Evolutionary conservation across 1,140 invertebrate genomes (phyloP).

Genomic region (Drosophila pandora): DNA sequence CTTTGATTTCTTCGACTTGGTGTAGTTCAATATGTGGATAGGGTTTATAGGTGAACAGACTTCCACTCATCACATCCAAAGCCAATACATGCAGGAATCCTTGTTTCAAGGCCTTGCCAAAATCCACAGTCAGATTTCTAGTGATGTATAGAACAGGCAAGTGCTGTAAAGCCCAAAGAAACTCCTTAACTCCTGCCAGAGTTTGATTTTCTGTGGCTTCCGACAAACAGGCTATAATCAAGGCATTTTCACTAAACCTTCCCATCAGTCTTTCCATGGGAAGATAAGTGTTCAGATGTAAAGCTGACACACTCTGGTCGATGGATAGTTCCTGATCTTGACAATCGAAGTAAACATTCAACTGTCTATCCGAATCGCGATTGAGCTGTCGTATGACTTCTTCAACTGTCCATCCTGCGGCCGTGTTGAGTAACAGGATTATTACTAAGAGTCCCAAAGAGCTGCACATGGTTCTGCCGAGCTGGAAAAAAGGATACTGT

Average conservation of each 20-base stretch:
- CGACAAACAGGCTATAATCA: constrained; percentile 15
- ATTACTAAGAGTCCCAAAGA: constrained; percentile 3
- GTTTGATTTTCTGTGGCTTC: constrained; percentile 4
- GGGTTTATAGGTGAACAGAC: constrained; percentile 21
- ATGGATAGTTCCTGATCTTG: neutral
- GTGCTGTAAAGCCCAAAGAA: constrained; percentile 28
- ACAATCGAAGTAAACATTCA: constrained; percentile 34
- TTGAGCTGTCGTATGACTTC: constrained; percentile 30
- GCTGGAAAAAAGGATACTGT: constrained; percentile 35
- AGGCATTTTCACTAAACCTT: constrained; percentile 5
- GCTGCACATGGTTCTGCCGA: constrained; percentile 14
- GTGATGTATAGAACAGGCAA: constrained; percentile 12
- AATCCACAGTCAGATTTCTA: neutral
- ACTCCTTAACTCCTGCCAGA: neutral
- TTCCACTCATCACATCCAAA: constrained; percentile 1
- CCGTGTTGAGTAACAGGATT: neutral
- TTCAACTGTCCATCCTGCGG: constrained; percentile 2
- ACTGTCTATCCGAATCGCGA: constrained; percentile 2
- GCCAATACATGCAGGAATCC: constrained; percentile 22
- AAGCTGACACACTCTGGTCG: neutral
- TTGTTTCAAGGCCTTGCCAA: neutral
- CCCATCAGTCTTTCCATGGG: constrained; percentile 5
- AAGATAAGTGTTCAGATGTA: neutral
- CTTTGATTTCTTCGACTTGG: neutral
- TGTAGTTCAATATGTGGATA: constrained; percentile 17